A percentile compares a stretch with the other conserved stretches of the same genome.
Conservation (phyloP, 2,113 vertebrate species). For the Stegostoma tigrinum region DNA sequence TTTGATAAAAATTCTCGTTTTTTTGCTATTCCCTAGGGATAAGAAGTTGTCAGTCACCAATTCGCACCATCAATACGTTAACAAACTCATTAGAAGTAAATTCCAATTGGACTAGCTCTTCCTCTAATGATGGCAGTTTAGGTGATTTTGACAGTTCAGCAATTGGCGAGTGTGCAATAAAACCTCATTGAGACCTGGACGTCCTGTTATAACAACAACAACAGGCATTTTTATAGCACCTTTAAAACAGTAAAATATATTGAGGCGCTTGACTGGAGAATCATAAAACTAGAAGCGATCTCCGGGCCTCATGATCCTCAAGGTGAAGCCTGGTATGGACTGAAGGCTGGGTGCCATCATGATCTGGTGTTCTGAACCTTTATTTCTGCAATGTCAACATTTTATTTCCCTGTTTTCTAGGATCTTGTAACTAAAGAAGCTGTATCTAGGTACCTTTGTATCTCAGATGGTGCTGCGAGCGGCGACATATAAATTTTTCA, state of each 20-base stretch:
- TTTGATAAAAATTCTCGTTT: not conserved
- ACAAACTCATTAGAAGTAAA: not conserved
- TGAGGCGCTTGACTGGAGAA: not conserved
- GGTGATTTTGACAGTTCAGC: not conserved
- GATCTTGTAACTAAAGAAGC: too few species aligned
- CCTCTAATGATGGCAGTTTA: not conserved
- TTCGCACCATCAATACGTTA: not conserved
- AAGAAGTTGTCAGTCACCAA: not conserved
- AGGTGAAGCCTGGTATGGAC: too few species aligned
- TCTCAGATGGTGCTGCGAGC: too few species aligned
- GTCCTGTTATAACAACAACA: not conserved
- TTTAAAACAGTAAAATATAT: not conserved
- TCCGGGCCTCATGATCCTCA: too few species aligned
- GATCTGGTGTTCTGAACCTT: too few species aligned
- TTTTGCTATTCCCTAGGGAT: too few species aligned
- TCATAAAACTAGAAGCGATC: too few species aligned
- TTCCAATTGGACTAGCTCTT: not conserved
- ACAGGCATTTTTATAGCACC: not conserved
- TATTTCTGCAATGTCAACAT: too few species aligned
- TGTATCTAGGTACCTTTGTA: too few species aligned
- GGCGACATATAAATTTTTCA: too few species aligned
- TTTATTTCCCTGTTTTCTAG: too few species aligned
- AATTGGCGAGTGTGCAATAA: not conserved
- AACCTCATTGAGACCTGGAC: not conserved
- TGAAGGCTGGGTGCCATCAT: too few species aligned